Base-by-base conservation (phyloP, 1,140 invertebrate genomes). In the Ctenoplectra terminalis region DNA sequence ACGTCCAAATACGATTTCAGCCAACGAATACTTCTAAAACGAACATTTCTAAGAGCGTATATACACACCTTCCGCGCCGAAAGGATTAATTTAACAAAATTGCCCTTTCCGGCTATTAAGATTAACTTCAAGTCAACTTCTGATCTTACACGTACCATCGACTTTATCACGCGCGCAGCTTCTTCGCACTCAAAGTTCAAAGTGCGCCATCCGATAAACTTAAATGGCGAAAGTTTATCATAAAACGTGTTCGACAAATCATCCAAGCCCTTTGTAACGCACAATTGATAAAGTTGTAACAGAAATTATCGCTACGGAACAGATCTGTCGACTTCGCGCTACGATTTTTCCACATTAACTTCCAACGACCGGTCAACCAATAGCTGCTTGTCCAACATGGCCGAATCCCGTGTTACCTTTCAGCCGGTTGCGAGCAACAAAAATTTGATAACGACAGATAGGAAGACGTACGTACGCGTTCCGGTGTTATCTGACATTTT, bases 321-420 rank as follows among this genome's bases (percentile, higher is more conserved):
- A 64, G 56, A 77, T 74, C 72, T 72, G 26, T 11, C 52, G 26
- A 43, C n/a, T 26, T 34, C 26, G 15, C 29, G 13, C 1, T 1
- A 40, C 58, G 37, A 74, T 70, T 72, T 67, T 85, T 71, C 34
- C 80, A 13, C 46, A 48, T 86, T 86, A 75, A 23, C 13, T 46
- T 2, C 9, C 8, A 54, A 86, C 48, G 31, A 72, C 15, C 66
- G 37, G 83, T 86, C 86, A 83, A 86, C 26, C 54, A 80, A 83
- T 76, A 63, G 46, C 50, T 37, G 48, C 20, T 7, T 26, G 5
- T n/a, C 72, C 72, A 75, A 54, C 23, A 23, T 17, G 40, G 6
- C 26, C 23, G 1, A 70, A 48, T 31, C 23, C 37, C 23, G 29
- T 58, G 26, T 61, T n/a, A 20, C 15, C n/a, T 29, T 34, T 23